Evolutionary conservation across 2,888 invertebrate genomes (phyloP), one percentile per base, ranked within the genome.

Genomic region (Crematogaster levior): DNA sequence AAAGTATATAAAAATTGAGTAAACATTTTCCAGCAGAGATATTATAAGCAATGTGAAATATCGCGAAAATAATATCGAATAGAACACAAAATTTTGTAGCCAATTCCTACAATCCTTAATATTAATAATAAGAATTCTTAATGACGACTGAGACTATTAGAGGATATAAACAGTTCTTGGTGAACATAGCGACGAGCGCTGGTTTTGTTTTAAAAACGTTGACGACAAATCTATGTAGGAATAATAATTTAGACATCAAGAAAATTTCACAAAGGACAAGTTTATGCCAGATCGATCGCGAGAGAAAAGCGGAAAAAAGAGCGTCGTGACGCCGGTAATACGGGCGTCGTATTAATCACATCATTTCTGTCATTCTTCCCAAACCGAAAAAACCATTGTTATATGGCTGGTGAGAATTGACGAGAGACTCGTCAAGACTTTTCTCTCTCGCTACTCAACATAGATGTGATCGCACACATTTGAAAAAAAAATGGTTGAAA

Each of bases 311-410:
- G 6, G n/a, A 61, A 37, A 37, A 43, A 15, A 65, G 15, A 43
- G 34, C 51, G 68, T 53, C 68, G 51, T 37, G 68, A 70, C 51
- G 68, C 68, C 68, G 51, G 6, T 10, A 18, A 48, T 51, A 66
- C 48, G 27, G 27, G 46, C 65, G 51, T 51, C 21, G 21, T 53
- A 37, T 43, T 53, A 34, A 51, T 70, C 68, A 37, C 34, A 15
- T 34, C 51, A 15, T n/a, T n/a, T n/a, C 21, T 7, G 68, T 53
- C 51, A 51, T 70, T 70, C 34, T 18, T 24, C 27, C 12, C 5
- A 34, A 66, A 89, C 92, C 92, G 93, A 93, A 93, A 92, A 91
- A 87, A 82, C 81, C 88, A 91, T 93, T 93, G 86, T 88, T 85
- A 92, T 93, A 90, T 92, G 86, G 86, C 66, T 86, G 77, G 85